Evolutionary conservation across 2,888 invertebrate genomes (phyloP), one percentile per base, ranked within the genome.

Genomic region (Sialis fuliginosa): DNA sequence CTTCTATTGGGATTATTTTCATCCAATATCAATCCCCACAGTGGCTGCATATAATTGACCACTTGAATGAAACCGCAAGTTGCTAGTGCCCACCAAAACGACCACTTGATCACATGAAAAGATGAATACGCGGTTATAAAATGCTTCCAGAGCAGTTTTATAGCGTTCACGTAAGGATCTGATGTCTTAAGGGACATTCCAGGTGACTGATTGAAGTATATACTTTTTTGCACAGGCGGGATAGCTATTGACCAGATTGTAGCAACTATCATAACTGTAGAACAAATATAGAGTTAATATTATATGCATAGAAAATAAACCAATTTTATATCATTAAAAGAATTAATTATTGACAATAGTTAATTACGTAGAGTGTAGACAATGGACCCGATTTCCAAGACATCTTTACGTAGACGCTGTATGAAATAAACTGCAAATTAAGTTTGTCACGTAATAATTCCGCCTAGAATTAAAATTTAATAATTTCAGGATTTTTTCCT

Each of bases 31-130:
- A n/a, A 71, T 52, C 77, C 74, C 90, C 91, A 93, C 39, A 95
- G 64, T 6, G 88, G 71, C 62, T 95, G 93, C 53, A 84, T 72
- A 60, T 90, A 93, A 22, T 70, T 74, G 56, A 79, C 76, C 2
- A 81, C 75, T 67, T 82, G 82, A 39, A 79, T 66, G 59, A 78
- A 81, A 6, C 82, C 82, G 54, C 81, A 79, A 30, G 79, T 80
- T 1, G 80, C 77, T 47, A 82, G 62, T 0, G 82, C 72, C 81
- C 83, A 85, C 83, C 83, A 86, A 9, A 81, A 50, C 4, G 82
- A 83, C 85, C 85, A 86, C 58, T 78, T 76, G 2, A 80, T 52
- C 1, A 82, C 74, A 53, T 74, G 70, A 5, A 56, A 57, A 58
- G 76, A 73, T 1, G 71, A 66, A 55, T 75, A 81, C 5, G 79